Conservation (phyloP, 2,113 vertebrate species). For the Calyptomena viridis region DNA sequence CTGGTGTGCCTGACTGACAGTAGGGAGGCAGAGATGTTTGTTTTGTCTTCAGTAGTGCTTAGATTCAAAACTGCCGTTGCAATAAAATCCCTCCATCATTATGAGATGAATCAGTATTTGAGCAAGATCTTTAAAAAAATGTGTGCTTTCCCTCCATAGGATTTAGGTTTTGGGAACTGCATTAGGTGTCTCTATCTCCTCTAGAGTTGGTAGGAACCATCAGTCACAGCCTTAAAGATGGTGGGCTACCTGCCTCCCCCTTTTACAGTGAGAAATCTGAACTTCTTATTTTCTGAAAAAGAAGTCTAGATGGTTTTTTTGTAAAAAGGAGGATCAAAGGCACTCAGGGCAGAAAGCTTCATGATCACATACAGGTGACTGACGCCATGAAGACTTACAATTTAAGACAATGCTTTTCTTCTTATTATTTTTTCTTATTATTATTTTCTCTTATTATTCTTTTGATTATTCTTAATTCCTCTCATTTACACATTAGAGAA, state of each 20-base stretch:
- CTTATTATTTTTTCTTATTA: too few species aligned
- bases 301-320: neutral
- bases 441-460: too few species aligned
- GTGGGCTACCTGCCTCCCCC: neutral
- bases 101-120: neutral
- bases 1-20: neutral
- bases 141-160: neutral
- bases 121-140: neutral
- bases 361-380: neutral
- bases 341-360: neutral
- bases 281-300: neutral
- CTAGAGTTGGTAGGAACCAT: neutral
- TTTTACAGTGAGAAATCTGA: neutral
- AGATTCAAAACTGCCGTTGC: neutral
- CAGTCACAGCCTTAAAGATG: neutral
- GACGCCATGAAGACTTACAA: neutral
- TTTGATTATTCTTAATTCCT: neutral
- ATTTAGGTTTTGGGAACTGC: neutral
- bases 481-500: neutral
- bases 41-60: neutral
- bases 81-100: neutral
- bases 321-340: neutral
- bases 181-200: neutral
- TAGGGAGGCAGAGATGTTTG: neutral
- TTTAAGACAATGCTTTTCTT: neutral